Percentiles rank a stretch among this genome's conserved stretches.
Conservation (phyloP, 2,888 invertebrate genomes). For the Parnassius smintheus region DNA sequence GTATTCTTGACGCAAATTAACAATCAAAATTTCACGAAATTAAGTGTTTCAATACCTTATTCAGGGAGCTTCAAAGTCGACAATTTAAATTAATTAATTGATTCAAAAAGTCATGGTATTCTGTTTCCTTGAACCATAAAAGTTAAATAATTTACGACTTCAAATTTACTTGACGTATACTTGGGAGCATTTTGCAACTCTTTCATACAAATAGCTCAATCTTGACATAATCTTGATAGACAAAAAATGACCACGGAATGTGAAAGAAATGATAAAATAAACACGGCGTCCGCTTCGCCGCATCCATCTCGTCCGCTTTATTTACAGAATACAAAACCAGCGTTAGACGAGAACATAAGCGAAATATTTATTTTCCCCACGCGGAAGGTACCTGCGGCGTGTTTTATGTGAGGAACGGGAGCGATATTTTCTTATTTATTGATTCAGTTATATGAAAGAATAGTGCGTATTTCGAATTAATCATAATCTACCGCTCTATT, state of each 20-base stretch:
- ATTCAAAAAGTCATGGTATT: too few species aligned
- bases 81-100: too few species aligned
- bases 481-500: background rate
- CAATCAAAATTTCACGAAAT: too few species aligned
- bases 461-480: background rate
- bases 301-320: constrained; percentile 3
- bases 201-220: constrained; percentile 4
- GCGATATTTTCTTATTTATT: constrained; percentile 14
- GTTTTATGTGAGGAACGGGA: constrained; percentile 10
- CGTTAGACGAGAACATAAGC: constrained; percentile 4
- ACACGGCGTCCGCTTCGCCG: background rate
- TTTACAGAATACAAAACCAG: constrained; percentile 4
- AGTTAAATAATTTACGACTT: background rate
- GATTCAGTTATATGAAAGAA: background rate
- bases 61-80: too few species aligned
- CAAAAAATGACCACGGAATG: too few species aligned
- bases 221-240: too few species aligned
- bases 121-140: background rate
- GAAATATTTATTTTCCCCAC: constrained; percentile 2
- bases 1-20: too few species aligned
- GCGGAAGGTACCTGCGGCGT: background rate
- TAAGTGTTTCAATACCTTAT: too few species aligned
- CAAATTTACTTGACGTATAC: constrained; percentile 2
- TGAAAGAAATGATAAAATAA: constrained; percentile 3
- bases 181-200: background rate